Conservation (phyloP, 2,797 vertebrate genomes). For the Capromys pilorides region DNA sequence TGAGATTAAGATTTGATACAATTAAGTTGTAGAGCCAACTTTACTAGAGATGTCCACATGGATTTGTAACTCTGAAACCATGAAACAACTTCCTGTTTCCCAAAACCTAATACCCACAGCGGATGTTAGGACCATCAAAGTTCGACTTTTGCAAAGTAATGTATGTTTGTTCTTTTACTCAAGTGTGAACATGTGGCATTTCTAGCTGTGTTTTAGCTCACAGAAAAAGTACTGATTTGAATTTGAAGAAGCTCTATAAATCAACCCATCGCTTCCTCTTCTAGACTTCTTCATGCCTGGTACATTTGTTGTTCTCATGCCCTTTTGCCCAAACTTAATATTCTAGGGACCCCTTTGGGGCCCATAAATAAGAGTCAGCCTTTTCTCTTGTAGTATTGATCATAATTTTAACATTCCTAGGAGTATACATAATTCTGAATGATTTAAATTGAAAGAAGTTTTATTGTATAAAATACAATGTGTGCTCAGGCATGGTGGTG, state of each 20-base stretch:
- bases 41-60: neutral
- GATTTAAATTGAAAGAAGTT: constrained; percentile 35
- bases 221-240: constrained; percentile 7
- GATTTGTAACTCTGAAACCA: constrained; percentile 40
- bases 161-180: constrained; percentile 1
- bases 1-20: no score
- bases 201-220: constrained; percentile 57
- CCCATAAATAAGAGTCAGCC: neutral
- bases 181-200: constrained; percentile 29
- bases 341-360: neutral
- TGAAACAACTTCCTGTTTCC: neutral
- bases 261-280: neutral
- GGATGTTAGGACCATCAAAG: neutral
- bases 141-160: neutral
- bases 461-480: constrained; percentile 29
- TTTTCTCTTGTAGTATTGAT: neutral
- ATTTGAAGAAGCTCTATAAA: constrained; percentile 30
- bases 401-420: constrained; percentile 72
- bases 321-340: neutral
- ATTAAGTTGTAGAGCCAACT: constrained; percentile 17
- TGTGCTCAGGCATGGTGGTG: no score
- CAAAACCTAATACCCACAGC: neutral
- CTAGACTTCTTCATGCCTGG: neutral
- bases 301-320: constrained; percentile 28
- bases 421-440: neutral